These are phyloP conservation scores for Nannoperca obscura DNA, from an alignment of 2,797 vertebrate genomes.

Conservation along the genomic window DNA sequence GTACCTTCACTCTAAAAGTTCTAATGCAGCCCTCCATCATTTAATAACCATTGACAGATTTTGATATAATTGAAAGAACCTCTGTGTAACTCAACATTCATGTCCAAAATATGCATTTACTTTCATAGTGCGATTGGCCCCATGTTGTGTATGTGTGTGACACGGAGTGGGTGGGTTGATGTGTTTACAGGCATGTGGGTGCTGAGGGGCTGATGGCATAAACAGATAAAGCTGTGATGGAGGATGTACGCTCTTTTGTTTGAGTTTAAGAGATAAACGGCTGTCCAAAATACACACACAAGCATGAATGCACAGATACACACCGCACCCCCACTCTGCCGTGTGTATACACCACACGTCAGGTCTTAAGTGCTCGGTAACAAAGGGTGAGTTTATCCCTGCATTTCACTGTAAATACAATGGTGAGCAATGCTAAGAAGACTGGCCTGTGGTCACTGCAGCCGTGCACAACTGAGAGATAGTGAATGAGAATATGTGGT, in stretches of 20 bases:
- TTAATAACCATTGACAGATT: background rate
- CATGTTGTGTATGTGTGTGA: slow-evolving; percentile 24
- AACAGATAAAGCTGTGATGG: slow-evolving; percentile 81
- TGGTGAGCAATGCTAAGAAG: slow-evolving; percentile 69
- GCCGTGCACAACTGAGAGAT: slow-evolving; percentile 41
- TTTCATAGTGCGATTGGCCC: no score
- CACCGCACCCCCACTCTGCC: slow-evolving; percentile 42
- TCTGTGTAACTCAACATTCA: background rate
- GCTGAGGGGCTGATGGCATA: slow-evolving; percentile 74
- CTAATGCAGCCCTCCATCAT: background rate
- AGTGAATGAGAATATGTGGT: background rate
- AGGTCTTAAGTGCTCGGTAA: slow-evolving; percentile 77
- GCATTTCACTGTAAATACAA: slow-evolving; percentile 76
- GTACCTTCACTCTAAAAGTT: no score
- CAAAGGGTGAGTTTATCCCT: slow-evolving; percentile 78
- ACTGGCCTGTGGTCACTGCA: slow-evolving; percentile 49
- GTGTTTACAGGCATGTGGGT: slow-evolving; percentile 73
- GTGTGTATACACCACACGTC: slow-evolving; percentile 72
- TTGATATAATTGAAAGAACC: no score
- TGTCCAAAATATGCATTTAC: background rate
- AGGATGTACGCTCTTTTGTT: slow-evolving; percentile 77
- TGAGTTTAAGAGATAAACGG: slow-evolving; percentile 76
- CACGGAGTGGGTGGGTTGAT: slow-evolving; percentile 60
- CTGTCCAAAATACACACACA: slow-evolving; percentile 56
- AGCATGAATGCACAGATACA: slow-evolving; percentile 31